Evolutionary conservation across 2,113 vertebrate genomes (phyloP).

Genomic region (Coptodon bakossiorum): DNA sequence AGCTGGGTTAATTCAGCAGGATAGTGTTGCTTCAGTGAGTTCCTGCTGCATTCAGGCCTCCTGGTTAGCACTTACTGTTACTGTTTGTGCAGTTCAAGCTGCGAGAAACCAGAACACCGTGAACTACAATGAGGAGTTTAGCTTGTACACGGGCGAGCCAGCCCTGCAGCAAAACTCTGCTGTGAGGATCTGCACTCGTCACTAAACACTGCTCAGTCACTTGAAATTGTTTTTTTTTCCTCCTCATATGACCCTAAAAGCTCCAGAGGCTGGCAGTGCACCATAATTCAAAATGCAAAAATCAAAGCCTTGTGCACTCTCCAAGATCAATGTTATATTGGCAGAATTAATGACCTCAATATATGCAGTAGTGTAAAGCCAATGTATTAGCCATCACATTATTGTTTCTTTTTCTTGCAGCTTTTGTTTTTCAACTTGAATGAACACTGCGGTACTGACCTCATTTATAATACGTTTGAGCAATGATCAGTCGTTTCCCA

Average conservation of each 20-base stretch:
- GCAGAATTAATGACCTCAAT: not conserved
- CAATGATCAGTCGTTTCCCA: not conserved
- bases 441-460: not conserved
- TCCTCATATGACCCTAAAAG: not conserved
- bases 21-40: slow-evolving; percentile 9
- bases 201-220: slow-evolving; percentile 4
- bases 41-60: not conserved
- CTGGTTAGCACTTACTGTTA: slow-evolving; percentile 10
- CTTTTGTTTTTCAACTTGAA: not conserved
- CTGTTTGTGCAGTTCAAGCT: slow-evolving; percentile 3
- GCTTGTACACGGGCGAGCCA: not conserved
- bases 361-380: not conserved
- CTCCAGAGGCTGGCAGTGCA: not conserved
- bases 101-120: not conserved
- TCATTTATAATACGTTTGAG: not conserved
- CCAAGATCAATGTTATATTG: not conserved
- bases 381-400: not conserved
- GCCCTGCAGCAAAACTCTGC: not conserved
- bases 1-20: slow-evolving; percentile 25
- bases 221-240: not conserved
- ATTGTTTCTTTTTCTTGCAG: not conserved
- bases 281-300: not conserved
- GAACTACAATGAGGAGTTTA: slow-evolving; percentile 8
- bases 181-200: not conserved
- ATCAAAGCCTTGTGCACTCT: not conserved